phyloP scores from a whole-genome alignment of 2,797 vertebrate species.

The Babyrousa celebensis region DNA sequence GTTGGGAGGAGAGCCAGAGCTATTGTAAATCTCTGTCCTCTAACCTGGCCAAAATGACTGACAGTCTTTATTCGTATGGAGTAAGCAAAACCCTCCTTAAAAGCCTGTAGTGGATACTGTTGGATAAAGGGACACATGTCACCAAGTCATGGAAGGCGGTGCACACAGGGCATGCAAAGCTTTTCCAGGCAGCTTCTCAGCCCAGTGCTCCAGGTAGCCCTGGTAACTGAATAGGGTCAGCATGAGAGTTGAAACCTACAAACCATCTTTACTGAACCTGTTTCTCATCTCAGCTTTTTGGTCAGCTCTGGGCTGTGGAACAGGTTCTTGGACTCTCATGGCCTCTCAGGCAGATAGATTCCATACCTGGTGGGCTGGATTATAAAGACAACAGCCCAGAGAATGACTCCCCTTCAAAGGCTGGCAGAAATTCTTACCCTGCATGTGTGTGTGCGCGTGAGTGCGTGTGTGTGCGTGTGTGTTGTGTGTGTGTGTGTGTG shows the following conservation, averaged over 20 bases:
- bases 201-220: not conserved
- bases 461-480: rapidly evolving
- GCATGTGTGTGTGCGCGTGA: not conserved
- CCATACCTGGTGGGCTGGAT: not conserved
- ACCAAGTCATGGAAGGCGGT: not conserved
- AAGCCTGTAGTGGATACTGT: not conserved
- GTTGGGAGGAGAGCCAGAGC: slow-evolving; percentile 75
- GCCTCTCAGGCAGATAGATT: slow-evolving; percentile 16
- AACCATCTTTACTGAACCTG: not conserved
- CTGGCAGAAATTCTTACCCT: slow-evolving; percentile 30
- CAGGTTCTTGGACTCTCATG: not conserved
- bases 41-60: not conserved
- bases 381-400: not conserved
- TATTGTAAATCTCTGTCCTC: slow-evolving; percentile 84
- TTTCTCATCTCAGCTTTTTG: slow-evolving; percentile 26
- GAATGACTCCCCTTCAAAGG: not conserved
- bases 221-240: not conserved
- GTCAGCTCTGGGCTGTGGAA: not conserved
- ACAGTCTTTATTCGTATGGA: rapidly evolving
- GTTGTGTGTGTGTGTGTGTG: not conserved
- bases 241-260: not conserved
- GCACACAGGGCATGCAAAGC: not conserved
- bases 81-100: slow-evolving; percentile 71
- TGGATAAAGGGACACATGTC: not conserved
- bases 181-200: not conserved